Evolutionary conservation across 2,888 invertebrate genomes (phyloP).

Genomic region (Cataglyphis altisquamis): DNA sequence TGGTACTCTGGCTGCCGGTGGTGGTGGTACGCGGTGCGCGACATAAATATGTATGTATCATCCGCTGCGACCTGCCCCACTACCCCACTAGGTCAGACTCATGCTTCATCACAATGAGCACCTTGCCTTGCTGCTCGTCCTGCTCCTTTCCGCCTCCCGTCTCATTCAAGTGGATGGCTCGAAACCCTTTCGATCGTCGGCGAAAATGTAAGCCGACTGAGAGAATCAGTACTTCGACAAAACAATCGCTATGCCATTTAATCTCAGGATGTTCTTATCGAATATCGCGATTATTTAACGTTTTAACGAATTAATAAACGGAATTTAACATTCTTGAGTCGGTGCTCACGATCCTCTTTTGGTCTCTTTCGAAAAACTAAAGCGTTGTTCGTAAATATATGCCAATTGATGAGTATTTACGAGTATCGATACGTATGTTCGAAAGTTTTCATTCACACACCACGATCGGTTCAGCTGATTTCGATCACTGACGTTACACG

Average conservation of each 20-base stretch:
- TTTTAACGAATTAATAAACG: background rate
- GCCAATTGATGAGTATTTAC: constrained; percentile 73
- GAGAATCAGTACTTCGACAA: background rate
- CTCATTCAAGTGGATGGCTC: constrained; percentile 81
- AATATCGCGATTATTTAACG: background rate
- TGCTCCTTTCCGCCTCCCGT: constrained; percentile 70
- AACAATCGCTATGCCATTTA: background rate
- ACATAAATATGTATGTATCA: constrained; percentile 86
- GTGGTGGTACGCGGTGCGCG: constrained; percentile 81
- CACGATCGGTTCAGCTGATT: constrained; percentile 81
- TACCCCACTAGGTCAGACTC: constrained; percentile 86
- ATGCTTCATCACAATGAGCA: constrained; percentile 86
- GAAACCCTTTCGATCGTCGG: constrained; percentile 63
- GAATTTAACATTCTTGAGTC: background rate
- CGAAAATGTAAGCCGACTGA: no score
- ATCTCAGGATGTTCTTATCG: background rate
- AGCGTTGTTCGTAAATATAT: constrained; percentile 79
- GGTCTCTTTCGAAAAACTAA: background rate
- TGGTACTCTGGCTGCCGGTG: constrained; percentile 56
- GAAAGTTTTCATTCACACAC: constrained; percentile 40
- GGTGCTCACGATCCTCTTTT: background rate
- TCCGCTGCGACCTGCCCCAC: constrained; percentile 85
- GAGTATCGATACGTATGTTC: constrained; percentile 35
- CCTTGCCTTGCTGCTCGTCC: constrained; percentile 78
- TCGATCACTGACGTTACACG: constrained; percentile 85